Base-by-base conservation (phyloP, 2,797 vertebrate genomes). In the Manis pentadactyla region DNA sequence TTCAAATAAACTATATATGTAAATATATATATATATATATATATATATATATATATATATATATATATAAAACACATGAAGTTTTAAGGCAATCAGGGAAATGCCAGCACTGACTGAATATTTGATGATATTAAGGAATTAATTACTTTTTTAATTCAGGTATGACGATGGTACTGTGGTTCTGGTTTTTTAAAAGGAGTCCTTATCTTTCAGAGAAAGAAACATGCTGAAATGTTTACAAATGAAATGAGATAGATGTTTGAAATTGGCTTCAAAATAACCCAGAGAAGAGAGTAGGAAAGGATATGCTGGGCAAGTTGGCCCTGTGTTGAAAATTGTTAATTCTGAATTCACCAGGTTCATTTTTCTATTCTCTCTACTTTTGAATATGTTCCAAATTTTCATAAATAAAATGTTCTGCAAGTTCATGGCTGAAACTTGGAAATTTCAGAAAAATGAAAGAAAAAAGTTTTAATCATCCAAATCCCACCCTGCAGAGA, bases 401-500 rank as follows among this genome's bases (percentile, higher is more conserved):
- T 96, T 93, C 11, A 59, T 37, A 87, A 87, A 81, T 84, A 75
- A 92, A 92, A 57, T 68, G 18, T 68, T 95, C 85, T 88, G 63
- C 42, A 93, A 51, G 59, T 83, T 96, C 79, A 74, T 64, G 37
- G 81, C 68, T 91, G 68, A 95, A 92, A 92, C 34, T 84, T 53
- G 31, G 86, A 93, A 78, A 34, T 93, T 94, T 96, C 78, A 96
- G 57, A 74, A 92, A 89, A 92, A 25, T 34, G 46, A 78, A 95
- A 95, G 25, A 92, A 94, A 59, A 94, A 82, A 83, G 82, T 55
- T 79, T 92, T 71, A 74, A 81, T 95, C 85, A 90, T 34, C 73
- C 61, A 82, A 95, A 91, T 83, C 61, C n/a, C 89, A 83, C 37
- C 63, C 75, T 75, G 25, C 63, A 87, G 89, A 94, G 92, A 97